Conservation (phyloP, 2,113 vertebrate genomes). For the Numenius arquata region DNA sequence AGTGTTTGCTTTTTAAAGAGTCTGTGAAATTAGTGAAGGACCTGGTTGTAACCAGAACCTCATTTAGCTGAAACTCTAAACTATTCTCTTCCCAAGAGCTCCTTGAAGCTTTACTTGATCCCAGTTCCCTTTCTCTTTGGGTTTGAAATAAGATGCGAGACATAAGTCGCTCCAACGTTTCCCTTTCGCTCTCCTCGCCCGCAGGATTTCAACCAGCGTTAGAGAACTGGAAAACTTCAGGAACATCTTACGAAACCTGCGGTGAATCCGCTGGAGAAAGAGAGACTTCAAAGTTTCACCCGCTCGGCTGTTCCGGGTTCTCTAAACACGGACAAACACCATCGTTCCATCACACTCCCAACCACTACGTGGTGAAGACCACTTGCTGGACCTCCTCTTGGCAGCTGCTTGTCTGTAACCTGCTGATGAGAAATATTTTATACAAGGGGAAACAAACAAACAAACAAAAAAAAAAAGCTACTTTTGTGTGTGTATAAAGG, state of each 20-base stretch:
- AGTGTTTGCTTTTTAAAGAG: background rate
- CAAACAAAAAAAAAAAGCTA: background rate
- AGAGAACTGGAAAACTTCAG: slow-evolving; percentile 89
- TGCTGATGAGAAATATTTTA: background rate
- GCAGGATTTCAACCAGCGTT: slow-evolving; percentile 91
- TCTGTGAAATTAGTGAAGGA: background rate
- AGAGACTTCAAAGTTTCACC: background rate
- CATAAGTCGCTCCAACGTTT: rapidly evolving
- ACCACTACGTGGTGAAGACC: background rate
- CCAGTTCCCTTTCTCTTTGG: background rate
- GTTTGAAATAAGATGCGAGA: background rate
- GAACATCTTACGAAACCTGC: slow-evolving; percentile 73
- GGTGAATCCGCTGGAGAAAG: background rate
- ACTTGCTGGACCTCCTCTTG: background rate
- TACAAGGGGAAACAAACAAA: background rate
- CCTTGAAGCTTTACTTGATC: background rate
- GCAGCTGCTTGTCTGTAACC: background rate
- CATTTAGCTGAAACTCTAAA: background rate
- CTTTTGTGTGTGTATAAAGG: background rate
- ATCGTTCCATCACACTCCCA: background rate
- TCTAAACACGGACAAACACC: background rate
- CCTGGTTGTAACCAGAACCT: background rate
- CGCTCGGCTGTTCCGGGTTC: background rate
- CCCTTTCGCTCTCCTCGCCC: background rate
- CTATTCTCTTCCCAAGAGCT: background rate